Base-by-base conservation (phyloP, 2,888 invertebrate species). In the Eupithecia dodoneata region DNA sequence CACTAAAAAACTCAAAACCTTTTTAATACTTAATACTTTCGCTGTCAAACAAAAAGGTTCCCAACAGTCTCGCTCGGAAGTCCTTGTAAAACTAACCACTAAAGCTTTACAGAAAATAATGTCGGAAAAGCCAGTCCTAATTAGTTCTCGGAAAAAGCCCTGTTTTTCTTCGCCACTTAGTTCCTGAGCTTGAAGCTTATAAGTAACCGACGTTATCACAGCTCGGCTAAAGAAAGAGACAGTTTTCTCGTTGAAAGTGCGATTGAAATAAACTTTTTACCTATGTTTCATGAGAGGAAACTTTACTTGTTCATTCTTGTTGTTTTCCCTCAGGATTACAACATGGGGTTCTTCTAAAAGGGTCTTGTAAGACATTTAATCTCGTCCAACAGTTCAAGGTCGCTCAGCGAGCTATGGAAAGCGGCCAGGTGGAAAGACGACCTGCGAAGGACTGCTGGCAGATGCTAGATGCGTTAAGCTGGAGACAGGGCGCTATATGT, bases 211-310 rank as follows among this genome's bases (percentile, higher is more conserved):
- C 67, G 75, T 79, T 78, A 80, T 78, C 74, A 76, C 73, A 70
- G 84, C 90, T 90, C 91, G 91, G 91, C 87, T 86, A 86, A 85
- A 83, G 30, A 88, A 89, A 52, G 49, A 52, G 73, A 73, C 71
- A 91, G 90, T 90, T 75, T 71, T 73, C 73, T 49, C n/a, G n/a
- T 44, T 45, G n/a, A n/a, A 67, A 67, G 44, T 41, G 66, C 66
- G 41, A 67, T 67, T 67, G 44, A 67, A 67, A 44, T 44, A 66
- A 30, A 65, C 12, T 42, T 66, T 41, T 41, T 41, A 15, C 30
- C 41, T 6, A 15, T 55, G n/a, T 55, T 55, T 7, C 55, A 55
- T 55, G 55, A 55, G 7, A 55, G n/a, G n/a, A n/a, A n/a, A n/a
- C n/a, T 55, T 55, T 2, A 2, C n/a, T 7, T 4, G 4, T 44